Evolutionary conservation across 2,888 invertebrate species (phyloP).

Genomic region (Drosophila multiciliata): DNA sequence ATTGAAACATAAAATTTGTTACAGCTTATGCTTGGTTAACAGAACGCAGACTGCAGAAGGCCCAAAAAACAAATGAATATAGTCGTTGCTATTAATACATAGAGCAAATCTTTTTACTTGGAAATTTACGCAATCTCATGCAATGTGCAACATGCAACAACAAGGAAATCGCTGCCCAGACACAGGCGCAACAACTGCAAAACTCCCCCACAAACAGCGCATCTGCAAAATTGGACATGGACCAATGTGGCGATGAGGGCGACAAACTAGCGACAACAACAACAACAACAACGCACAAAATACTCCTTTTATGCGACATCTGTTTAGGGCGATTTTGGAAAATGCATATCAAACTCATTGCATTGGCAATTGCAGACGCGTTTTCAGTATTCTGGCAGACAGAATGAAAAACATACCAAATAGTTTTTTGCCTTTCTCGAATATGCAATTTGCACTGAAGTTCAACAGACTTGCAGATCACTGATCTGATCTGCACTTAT

Average conservation of each 20-base stretch:
- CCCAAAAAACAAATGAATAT: conserved; percentile 19
- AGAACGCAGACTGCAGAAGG: conserved; percentile 25
- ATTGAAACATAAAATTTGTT: conserved; percentile 79
- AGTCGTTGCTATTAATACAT: conserved; percentile 57
- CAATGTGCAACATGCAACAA: conserved; percentile 53
- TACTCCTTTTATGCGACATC: conserved; percentile 61
- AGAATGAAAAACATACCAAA: conserved; percentile 49
- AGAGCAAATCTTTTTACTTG: conserved; percentile 55
- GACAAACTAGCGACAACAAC: conserved; percentile 46
- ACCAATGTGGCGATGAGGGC: conserved; percentile 61
- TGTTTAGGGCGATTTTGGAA: conserved; percentile 69
- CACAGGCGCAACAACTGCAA: conserved; percentile 32
- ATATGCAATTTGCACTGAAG: conserved; percentile 56
- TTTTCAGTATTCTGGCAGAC: conserved; percentile 39
- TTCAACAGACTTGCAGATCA: conserved; percentile 74
- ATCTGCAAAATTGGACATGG: conserved; percentile 47
- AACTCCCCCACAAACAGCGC: conserved; percentile 59
- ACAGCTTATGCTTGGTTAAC: conserved; percentile 63
- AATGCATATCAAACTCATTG: conserved; percentile 77
- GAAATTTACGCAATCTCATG: conserved; percentile 69
- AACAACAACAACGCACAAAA: conserved; percentile 18
- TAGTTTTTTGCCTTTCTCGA: conserved; percentile 57
- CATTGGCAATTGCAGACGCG: conserved; percentile 72
- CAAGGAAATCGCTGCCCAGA: conserved; percentile 65
- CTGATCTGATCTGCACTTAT: conserved; percentile 55